Evolutionary conservation across 2,797 vertebrate genomes (phyloP), one percentile per base, ranked within the genome.

Genomic region (Anolis apletophallus): DNA sequence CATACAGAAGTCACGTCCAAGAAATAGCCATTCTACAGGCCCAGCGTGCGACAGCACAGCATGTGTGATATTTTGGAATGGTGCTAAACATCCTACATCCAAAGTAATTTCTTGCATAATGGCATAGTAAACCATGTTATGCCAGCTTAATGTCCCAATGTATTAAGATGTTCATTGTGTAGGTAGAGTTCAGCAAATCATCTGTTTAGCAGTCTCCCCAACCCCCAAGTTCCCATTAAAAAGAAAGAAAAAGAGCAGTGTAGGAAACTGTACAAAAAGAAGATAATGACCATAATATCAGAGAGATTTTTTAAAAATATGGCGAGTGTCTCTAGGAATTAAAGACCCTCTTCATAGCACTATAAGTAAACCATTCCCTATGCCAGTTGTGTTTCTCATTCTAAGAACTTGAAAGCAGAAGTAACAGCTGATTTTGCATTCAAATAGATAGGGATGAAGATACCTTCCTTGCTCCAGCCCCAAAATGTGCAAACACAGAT

Each of bases 181-280:
- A 87, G 80, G 64, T 93, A 87, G 90, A 91, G 93, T 91, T 80
- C 13, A 21, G 88, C 92, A 93, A 92, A 93, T 93, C 85, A 85
- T 81, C 84, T 89, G 75, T 91, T 95, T 93, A 90, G 92, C 94
- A 71, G 84, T 85, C 91, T 89, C 55, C 50, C 88, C 93, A 87
- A 34, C 23, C 36, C 23, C 36, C n/a, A 36, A 34, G 7, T 87
- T 86, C 88, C 61, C 55, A 52, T 80, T 85, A 85, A 61, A 77
- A 59, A 50, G 21, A 50, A 59, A 57, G 29, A 77, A 17, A 57
- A 2, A 59, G 57, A 72, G 9, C 3, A 50, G 36, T 71, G 64
- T 71, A 29, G 17, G 75, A 76, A 82, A 32, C 21, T 73, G 40
- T 85, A 73, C 55, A 21, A 64, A 94, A 29, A 89, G 91, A 87